Conservation (phyloP, 2,113 vertebrate species). For the Dipodomys spectabilis region DNA sequence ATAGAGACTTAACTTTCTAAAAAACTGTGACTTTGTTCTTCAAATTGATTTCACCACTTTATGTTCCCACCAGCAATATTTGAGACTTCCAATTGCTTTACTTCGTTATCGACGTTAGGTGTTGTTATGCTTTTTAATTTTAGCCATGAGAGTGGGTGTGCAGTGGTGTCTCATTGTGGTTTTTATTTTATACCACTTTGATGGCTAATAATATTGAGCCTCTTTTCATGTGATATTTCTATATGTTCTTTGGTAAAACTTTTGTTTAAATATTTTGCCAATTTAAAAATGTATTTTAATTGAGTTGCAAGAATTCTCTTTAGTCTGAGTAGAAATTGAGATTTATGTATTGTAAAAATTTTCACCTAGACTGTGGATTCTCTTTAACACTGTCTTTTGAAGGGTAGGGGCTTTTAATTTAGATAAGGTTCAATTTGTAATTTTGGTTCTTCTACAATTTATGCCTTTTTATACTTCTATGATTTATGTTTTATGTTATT, state of each 20-base stretch:
- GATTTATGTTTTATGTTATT: conserved; percentile 19
- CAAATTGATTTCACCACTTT: not conserved
- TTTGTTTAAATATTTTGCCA: conserved; percentile 29
- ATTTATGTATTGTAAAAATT: not conserved
- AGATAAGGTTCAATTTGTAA: not conserved
- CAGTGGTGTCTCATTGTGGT: not conserved
- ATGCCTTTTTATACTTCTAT: not conserved
- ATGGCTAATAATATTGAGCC: not conserved
- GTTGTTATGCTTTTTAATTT: conserved; percentile 22
- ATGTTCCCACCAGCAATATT: not conserved
- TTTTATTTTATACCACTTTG: conserved; percentile 14
- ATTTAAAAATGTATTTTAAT: not conserved
- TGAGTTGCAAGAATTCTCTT: conserved; percentile 12
- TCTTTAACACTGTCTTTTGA: not conserved
- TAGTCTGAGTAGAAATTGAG: not conserved
- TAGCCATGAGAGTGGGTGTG: not conserved
- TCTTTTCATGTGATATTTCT: conserved; percentile 2
- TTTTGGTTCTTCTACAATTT: conserved; percentile 1
- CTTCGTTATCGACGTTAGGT: not conserved
- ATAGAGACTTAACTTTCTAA: conserved; percentile 10
- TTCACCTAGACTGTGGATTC: not conserved
- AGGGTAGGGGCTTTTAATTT: not conserved
- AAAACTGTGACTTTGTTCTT: not conserved
- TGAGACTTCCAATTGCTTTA: not conserved
- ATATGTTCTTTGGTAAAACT: not conserved